A percentile compares a stretch with the other conserved stretches of the same genome.
Evolutionary conservation across 2,888 invertebrate genomes (phyloP).

Genomic region (Cephus runcator): DNA sequence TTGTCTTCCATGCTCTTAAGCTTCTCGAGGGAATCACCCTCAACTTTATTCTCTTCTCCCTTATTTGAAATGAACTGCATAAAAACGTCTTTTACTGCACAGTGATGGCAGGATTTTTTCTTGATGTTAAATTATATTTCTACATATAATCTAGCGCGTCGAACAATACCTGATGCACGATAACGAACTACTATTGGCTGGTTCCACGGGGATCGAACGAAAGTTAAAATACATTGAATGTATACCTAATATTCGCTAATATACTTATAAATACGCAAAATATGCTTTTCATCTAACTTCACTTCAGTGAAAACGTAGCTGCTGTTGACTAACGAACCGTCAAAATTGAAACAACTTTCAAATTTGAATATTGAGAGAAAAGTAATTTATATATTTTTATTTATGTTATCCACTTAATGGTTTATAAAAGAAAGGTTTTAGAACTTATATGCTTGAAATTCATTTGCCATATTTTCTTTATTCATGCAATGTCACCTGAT

Average conservation of each 20-base stretch:
- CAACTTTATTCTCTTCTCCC: constrained; percentile 87
- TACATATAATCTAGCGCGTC: no score
- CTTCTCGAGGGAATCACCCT: constrained; percentile 87
- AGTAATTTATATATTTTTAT: neutral
- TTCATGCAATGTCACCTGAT: neutral
- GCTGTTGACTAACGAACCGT: neutral
- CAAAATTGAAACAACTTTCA: constrained; percentile 5
- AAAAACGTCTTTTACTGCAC: constrained; percentile 95
- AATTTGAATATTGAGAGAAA: neutral
- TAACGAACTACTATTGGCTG: no score
- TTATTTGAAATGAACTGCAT: constrained; percentile 93
- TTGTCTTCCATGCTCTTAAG: constrained; percentile 76
- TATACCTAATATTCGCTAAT: no score
- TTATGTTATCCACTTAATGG: neutral
- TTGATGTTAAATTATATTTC: no score
- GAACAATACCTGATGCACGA: no score
- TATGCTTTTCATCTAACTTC: no score
- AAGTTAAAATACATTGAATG: no score
- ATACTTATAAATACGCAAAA: no score
- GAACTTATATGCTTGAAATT: neutral
- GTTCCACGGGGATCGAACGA: no score
- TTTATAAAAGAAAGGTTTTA: neutral
- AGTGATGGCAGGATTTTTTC: constrained; percentile 90
- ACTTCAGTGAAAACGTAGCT: no score
- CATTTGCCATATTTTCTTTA: neutral